phyloP scores from a whole-genome alignment of 2,113 vertebrate species.

The Synodontis membranacea region DNA sequence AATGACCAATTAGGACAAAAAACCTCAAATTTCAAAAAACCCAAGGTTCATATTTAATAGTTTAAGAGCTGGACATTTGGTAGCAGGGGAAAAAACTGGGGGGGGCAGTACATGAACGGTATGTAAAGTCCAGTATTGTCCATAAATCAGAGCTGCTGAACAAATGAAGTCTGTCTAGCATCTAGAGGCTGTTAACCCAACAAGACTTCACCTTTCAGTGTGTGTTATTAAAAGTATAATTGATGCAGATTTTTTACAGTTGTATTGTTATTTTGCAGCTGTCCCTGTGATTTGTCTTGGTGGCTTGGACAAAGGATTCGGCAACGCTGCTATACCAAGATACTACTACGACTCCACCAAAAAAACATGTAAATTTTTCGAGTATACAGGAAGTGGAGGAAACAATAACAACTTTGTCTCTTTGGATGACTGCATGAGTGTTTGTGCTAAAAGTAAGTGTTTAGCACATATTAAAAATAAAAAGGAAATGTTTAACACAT shows the following conservation, averaged over 20 bases:
- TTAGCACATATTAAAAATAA: background rate
- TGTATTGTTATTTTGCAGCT: constrained; percentile 61
- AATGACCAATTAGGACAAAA: background rate
- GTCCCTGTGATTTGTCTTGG: constrained; percentile 81
- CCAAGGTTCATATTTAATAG: background rate
- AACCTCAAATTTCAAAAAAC: too few relatives aligned
- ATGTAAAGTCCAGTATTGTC: background rate
- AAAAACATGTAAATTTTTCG: constrained; percentile 81
- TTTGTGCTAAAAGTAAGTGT: constrained; percentile 79
- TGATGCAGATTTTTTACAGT: background rate
- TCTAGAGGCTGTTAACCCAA: background rate
- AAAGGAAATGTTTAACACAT: background rate
- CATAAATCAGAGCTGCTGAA: background rate
- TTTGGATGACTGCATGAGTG: constrained; percentile 70
- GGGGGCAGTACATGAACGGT: background rate
- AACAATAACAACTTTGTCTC: constrained; percentile 89
- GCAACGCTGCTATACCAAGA: constrained; percentile 82
- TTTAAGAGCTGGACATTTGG: background rate
- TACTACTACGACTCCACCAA: constrained; percentile 82
- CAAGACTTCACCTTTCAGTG: background rate
- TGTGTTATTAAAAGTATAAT: background rate
- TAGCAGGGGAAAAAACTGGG: background rate
- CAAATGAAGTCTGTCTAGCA: too few relatives aligned
- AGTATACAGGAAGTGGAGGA: constrained; percentile 87
- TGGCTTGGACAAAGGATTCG: constrained; percentile 80